phyloP scores from a whole-genome alignment of 2,113 vertebrate species.

The Leptosomus discolor region DNA sequence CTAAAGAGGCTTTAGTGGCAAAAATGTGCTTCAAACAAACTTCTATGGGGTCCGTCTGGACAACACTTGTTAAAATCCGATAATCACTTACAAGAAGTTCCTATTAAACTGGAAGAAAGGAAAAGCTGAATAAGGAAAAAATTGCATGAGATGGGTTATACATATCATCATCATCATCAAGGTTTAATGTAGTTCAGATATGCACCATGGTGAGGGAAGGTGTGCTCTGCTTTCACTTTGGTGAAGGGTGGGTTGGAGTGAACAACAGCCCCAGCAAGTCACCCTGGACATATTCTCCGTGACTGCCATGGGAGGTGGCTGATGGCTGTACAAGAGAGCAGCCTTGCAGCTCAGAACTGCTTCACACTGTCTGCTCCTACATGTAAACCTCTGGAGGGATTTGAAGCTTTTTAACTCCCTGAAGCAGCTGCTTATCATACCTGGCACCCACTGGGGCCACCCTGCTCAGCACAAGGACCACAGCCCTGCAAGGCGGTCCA shows the following conservation, averaged over 20 bases:
- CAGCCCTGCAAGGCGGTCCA: neutral
- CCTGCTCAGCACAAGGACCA: neutral
- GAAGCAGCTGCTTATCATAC: neutral
- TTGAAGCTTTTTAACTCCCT: neutral
- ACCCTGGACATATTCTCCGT: fast-evolving
- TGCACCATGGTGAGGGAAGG: neutral
- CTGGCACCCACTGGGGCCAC: neutral
- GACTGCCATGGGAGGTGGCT: neutral
- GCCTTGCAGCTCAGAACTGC: neutral
- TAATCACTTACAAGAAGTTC: neutral
- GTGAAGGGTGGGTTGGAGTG: neutral
- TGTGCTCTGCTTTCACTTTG: neutral
- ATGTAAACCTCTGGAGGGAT: neutral
- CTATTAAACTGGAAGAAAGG: neutral
- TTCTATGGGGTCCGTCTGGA: neutral
- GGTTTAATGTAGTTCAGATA: neutral
- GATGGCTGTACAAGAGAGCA: neutral
- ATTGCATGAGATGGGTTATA: neutral
- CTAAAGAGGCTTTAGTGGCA: neutral
- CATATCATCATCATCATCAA: neutral
- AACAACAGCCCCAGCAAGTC: neutral
- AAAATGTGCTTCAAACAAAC: neutral
- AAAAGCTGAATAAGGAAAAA: neutral
- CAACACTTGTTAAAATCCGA: neutral
- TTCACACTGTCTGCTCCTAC: neutral